Percentiles rank a stretch among this genome's conserved stretches.
These are phyloP conservation scores for Bemisia tabaci DNA, from an alignment of 1,140 invertebrate genomes.

Conservation along the genomic window DNA sequence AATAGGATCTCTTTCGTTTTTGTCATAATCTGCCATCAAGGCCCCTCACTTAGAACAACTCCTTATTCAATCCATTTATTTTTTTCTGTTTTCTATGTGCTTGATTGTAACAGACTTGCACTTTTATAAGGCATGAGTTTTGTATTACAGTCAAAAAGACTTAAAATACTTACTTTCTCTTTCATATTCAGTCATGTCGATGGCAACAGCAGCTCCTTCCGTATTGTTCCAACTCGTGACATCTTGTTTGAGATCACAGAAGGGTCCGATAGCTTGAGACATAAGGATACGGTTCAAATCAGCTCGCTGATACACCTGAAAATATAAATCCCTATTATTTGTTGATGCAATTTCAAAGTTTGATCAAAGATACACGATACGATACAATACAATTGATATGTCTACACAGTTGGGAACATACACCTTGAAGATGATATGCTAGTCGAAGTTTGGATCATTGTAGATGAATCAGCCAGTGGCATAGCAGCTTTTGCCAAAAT, in stretches of 20 bases:
- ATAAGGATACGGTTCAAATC: constrained; percentile 82
- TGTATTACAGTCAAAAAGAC: constrained; percentile 8
- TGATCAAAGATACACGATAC: background rate
- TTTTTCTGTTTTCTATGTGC: no score
- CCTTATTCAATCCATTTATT: background rate
- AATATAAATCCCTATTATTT: no score
- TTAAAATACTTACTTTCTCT: constrained; percentile 52
- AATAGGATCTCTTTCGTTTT: no score
- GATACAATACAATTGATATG: background rate
- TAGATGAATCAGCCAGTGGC: no score
- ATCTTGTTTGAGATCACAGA: constrained; percentile 79
- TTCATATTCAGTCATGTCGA: constrained; percentile 86
- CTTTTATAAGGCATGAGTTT: no score
- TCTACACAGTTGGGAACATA: background rate
- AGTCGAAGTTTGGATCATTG: no score
- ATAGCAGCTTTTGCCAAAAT: no score
- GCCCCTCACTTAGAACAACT: background rate
- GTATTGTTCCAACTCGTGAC: constrained; percentile 75
- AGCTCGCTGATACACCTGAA: constrained; percentile 73
- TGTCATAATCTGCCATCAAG: background rate
- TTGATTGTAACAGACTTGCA: no score
- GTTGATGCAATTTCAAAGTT: no score
- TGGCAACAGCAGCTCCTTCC: constrained; percentile 77
- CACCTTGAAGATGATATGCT: background rate
- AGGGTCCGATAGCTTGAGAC: constrained; percentile 82